Base-by-base conservation (phyloP, 2,113 vertebrate genomes). In the Serinus canaria region DNA sequence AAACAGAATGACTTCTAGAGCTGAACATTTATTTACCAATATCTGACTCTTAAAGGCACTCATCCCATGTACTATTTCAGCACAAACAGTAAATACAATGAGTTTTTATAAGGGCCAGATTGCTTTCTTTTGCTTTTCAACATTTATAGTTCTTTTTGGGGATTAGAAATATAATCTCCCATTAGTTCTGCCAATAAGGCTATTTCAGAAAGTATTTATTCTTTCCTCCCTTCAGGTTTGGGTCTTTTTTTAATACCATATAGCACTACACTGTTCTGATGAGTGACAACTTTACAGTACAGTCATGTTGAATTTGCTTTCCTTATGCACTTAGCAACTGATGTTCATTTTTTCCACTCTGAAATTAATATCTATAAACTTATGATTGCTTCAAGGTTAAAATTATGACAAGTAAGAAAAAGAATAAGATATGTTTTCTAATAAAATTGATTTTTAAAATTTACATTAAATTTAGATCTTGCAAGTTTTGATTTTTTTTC, bases 41-140 rank as follows among this genome's bases (percentile, higher is more conserved):
- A 63, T 37, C 41, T 81, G n/a, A 56, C 10, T 69, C 18, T 30
- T 20, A 75, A 70, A 47, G 27, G 24, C 35, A 55, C 5, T 74
- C 27, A 77, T 22, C 28, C 31, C 18, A 37, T 2, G 3, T 3
- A 39, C 11, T 80, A 16, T 74, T 73, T 76, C 78, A 82, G 46
- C 11, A 2, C 1, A 4, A 79, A 27, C 3, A 33, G 11, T 55
- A 66, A 70, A 74, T 21, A 43, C 3, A 21, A 4, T 0, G 1
- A 27, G 53, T 62, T 67, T 35, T 84, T 62, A 25, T 41, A 63
- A 55, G 11, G 33, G 55, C 64, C 55, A 87, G 69, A 4, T 64
- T 75, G 66, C 69, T 87, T 83, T 50, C 72, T 83, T 90, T 92
- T 95, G 92, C 74, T 96, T 94, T 95, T 70, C 69, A 60, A 41